Evolutionary conservation across 1,140 invertebrate species (phyloP).

Genomic region (Eubasilissa regina): DNA sequence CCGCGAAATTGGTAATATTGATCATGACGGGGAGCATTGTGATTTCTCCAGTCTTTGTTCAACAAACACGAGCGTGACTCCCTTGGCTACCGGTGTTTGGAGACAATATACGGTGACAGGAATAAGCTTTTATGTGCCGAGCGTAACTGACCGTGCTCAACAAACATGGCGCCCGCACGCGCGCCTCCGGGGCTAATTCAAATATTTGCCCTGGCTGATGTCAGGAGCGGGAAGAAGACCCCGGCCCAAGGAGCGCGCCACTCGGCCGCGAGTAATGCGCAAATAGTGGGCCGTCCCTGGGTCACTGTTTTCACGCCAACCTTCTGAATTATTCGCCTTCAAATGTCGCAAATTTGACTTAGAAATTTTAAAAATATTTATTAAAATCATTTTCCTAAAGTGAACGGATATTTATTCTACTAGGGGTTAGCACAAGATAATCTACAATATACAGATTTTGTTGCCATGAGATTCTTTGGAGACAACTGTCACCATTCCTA

Average conservation of each 20-base stretch:
- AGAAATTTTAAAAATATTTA: too few relatives aligned
- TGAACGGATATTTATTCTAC: too few relatives aligned
- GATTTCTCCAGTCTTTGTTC: conserved; percentile 14
- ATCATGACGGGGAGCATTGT: background rate
- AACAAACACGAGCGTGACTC: background rate
- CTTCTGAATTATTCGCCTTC: background rate
- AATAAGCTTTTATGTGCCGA: conserved; percentile 65
- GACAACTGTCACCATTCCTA: too few relatives aligned
- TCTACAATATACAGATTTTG: too few relatives aligned
- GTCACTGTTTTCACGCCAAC: background rate
- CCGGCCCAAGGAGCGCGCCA: background rate
- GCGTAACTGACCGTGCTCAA: conserved; percentile 70
- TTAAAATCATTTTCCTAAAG: too few relatives aligned
- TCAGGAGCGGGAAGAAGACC: background rate
- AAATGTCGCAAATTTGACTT: background rate
- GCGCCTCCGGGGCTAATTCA: conserved; percentile 47
- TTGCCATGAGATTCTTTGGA: too few relatives aligned
- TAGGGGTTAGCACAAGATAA: too few relatives aligned
- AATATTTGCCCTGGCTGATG: conserved; percentile 55
- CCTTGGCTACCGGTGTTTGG: conserved; percentile 59
- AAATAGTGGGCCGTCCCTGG: conserved; percentile 1
- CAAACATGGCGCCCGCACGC: conserved; percentile 64
- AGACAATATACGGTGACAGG: conserved; percentile 62
- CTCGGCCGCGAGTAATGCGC: conserved; percentile 17
- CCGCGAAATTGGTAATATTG: conserved; percentile 9